These are phyloP conservation scores for Hiodon alosoides DNA, from an alignment of 2,113 vertebrate species.

Conservation along the genomic window DNA sequence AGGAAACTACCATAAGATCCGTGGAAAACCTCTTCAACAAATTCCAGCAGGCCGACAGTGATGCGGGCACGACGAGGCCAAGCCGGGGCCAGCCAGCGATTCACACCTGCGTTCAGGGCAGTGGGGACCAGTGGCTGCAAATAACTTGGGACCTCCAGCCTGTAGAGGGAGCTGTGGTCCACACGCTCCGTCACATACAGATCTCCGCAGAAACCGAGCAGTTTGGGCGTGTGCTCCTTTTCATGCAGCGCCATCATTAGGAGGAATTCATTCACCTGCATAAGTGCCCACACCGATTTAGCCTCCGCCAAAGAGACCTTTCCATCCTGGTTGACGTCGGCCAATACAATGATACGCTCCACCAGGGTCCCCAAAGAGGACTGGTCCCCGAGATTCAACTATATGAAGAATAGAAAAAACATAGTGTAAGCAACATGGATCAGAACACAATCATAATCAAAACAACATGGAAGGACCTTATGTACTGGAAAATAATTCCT, in stretches of 20 bases:
- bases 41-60: conserved; percentile 88
- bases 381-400: conserved; percentile 87
- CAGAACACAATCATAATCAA: too few relatives aligned
- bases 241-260: conserved; percentile 83
- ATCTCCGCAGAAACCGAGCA: conserved; percentile 89
- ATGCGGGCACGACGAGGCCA: conserved; percentile 89
- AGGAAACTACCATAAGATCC: conserved; percentile 87
- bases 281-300: conserved; percentile 89
- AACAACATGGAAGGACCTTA: too few relatives aligned
- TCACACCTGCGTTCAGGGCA: conserved; percentile 62
- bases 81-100: conserved; percentile 85
- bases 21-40: conserved; percentile 94
- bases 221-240: conserved; percentile 79
- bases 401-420: conserved; percentile 25
- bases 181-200: conserved; percentile 82
- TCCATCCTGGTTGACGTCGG: conserved; percentile 81
- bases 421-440: not conserved
- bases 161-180: conserved; percentile 73
- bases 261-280: conserved; percentile 87
- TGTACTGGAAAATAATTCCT: too few relatives aligned
- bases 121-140: conserved; percentile 74
- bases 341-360: conserved; percentile 72
- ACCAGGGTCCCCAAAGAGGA: conserved; percentile 73
- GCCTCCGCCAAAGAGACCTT: conserved; percentile 90
- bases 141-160: conserved; percentile 66